Base-by-base conservation (phyloP, 2,888 invertebrate species). In the Xylocampa areola region DNA sequence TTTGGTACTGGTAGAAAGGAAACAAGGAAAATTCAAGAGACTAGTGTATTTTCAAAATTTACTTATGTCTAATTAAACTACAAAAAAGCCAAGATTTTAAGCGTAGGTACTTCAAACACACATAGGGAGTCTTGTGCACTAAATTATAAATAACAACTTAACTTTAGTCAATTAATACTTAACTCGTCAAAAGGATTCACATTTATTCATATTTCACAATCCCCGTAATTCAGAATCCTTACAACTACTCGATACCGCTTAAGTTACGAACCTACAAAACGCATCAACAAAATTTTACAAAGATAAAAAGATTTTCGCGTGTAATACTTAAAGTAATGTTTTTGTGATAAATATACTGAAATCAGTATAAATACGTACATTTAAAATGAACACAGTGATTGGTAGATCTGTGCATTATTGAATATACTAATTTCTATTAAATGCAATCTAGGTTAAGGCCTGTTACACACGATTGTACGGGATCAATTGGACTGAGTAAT, bases 341-440 rank as follows among this genome's bases (percentile, higher is more conserved):
- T 63, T 77, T 74, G 73, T 77, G 69, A 76, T 77, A 51, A 44
- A 48, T 53, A 58, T 68, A 72, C 61, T 60, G 54, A 66, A 70
- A 57, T 60, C 54, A 71, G 63, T 65, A 68, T 64, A 69, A 60
- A 68, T 69, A 76, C 54, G 37, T 64, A 66, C 33, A 41, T 51
- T 75, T 61, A 81, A 84, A 83, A 82, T 88, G 88, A 91, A 90
- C 90, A 91, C 90, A 88, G 82, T 82, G 68, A 60, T 80, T 81
- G 85, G 86, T 86, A 85, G 82, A 82, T 87, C 85, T 88, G 87
- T 89, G 89, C 85, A 76, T 75, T 68, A 17, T 77, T 58, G 25
- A 69, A 54, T 36, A 80, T 33, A 72, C 65, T 80, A 82, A 70
- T 68, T 60, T 54, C 77, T 83, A 84, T 77, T 87, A 89, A 89